Evolutionary conservation across 2,797 vertebrate genomes (phyloP).

Genomic region (Syncerus caffer): DNA sequence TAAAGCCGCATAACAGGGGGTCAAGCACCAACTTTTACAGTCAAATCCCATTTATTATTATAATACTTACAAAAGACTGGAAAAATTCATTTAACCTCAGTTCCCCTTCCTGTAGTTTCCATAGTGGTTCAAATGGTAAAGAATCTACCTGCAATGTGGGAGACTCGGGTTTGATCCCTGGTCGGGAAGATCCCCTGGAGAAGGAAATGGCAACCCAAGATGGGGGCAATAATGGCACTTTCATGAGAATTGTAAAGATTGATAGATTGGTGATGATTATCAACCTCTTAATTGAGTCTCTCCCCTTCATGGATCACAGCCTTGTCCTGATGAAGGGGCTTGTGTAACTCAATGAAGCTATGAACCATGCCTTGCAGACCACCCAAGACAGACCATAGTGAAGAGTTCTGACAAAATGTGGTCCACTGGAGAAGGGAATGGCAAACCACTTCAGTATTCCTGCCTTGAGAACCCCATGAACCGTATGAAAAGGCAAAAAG

Average conservation of each 20-base stretch:
- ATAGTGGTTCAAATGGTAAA: background rate
- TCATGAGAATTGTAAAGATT: background rate
- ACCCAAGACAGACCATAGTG: background rate
- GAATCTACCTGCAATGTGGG: background rate
- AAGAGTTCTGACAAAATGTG: background rate
- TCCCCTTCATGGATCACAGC: background rate
- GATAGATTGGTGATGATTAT: background rate
- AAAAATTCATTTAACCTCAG: constrained; percentile 25
- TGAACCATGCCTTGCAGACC: background rate
- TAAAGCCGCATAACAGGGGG: background rate
- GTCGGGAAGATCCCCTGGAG: background rate
- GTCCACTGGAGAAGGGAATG: background rate
- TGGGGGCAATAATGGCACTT: background rate
- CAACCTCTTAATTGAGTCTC: background rate
- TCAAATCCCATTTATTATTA: background rate
- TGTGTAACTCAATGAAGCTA: background rate
- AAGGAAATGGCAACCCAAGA: background rate
- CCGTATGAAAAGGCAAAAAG: background rate
- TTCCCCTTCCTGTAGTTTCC: background rate
- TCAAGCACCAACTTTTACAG: background rate
- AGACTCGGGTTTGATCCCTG: background rate
- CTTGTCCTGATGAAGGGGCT: background rate
- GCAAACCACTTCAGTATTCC: background rate
- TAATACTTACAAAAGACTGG: background rate
- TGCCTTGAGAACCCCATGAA: background rate